These are phyloP conservation scores for Aphidius colemani DNA, from an alignment of 2,888 invertebrate genomes.

Conservation along the genomic window DNA sequence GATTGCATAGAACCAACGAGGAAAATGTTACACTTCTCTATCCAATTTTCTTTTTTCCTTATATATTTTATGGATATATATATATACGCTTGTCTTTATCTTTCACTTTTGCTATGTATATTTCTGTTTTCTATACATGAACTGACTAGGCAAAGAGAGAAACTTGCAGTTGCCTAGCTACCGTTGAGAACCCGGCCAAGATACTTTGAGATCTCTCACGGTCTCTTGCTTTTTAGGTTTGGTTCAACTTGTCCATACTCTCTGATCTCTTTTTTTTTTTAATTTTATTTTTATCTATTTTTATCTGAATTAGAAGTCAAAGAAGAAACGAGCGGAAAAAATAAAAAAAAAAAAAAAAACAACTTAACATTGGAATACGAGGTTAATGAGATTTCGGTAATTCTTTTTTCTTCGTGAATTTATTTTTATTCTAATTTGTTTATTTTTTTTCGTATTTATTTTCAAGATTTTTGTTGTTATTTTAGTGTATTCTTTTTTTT, in stretches of 20 bases:
- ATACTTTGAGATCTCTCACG: constrained; percentile 53
- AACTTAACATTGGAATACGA: background rate
- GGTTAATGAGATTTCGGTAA: too few relatives aligned
- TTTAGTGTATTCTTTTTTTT: constrained; percentile 4
- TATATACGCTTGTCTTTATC: constrained; percentile 20
- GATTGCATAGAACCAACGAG: constrained; percentile 35
- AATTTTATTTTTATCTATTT: background rate
- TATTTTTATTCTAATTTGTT: background rate
- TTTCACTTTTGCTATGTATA: constrained; percentile 12
- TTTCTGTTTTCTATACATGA: constrained; percentile 14
- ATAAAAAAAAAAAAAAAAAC: too few relatives aligned
- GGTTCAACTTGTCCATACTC: constrained; percentile 20
- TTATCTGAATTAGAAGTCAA: too few relatives aligned
- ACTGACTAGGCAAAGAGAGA: constrained; percentile 31
- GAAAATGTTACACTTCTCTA: constrained; percentile 33
- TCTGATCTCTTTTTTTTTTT: constrained; percentile 4
- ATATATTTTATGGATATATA: constrained; percentile 9
- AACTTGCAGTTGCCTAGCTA: constrained; percentile 58
- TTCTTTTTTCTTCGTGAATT: too few relatives aligned
- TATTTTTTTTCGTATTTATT: background rate
- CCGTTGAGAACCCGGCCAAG: constrained; percentile 60
- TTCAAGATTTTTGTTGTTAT: constrained; percentile 2
- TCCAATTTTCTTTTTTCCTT: constrained; percentile 27
- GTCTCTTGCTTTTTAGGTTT: constrained; percentile 19
- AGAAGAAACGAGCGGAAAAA: too few relatives aligned